Conservation (phyloP, 1,140 invertebrate species). For the Dryas iulia region DNA sequence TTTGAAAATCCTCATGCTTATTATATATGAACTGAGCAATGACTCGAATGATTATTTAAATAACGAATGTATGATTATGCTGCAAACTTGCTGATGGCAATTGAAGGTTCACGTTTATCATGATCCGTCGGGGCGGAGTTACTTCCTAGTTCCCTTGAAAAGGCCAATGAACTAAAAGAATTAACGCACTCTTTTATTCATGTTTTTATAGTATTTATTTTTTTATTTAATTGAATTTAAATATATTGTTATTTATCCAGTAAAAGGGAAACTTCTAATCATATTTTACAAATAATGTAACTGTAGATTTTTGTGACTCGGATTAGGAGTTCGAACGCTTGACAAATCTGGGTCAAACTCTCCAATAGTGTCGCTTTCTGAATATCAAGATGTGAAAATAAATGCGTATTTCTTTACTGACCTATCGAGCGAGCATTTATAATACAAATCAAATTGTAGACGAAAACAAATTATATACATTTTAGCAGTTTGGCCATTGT, state of each 20-base stretch:
- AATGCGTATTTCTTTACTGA: constrained; percentile 21
- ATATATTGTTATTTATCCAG: too few relatives aligned
- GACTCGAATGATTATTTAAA: constrained; percentile 35
- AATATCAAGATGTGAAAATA: constrained; percentile 26
- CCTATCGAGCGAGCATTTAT: constrained; percentile 19
- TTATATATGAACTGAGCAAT: constrained; percentile 41
- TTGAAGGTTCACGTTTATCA: constrained; percentile 40
- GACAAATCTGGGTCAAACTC: constrained; percentile 33
- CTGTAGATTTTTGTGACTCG: constrained; percentile 27
- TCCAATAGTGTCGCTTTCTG: constrained; percentile 37
- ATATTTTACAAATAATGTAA: constrained; percentile 1
- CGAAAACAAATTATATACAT: background rate
- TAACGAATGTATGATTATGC: background rate
- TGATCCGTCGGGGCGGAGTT: constrained; percentile 37
- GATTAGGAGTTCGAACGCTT: constrained; percentile 32
- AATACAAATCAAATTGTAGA: background rate
- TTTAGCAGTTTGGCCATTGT: too few relatives aligned
- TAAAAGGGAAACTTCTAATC: too few relatives aligned
- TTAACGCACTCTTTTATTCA: constrained; percentile 37
- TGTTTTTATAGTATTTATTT: background rate
- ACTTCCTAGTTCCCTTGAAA: constrained; percentile 62
- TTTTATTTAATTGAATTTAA: background rate
- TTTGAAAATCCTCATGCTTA: constrained; percentile 42
- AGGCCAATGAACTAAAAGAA: constrained; percentile 59
- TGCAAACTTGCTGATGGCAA: constrained; percentile 23